Base-by-base conservation (phyloP, 2,797 vertebrate genomes). In the Myiothlypis coronata region DNA sequence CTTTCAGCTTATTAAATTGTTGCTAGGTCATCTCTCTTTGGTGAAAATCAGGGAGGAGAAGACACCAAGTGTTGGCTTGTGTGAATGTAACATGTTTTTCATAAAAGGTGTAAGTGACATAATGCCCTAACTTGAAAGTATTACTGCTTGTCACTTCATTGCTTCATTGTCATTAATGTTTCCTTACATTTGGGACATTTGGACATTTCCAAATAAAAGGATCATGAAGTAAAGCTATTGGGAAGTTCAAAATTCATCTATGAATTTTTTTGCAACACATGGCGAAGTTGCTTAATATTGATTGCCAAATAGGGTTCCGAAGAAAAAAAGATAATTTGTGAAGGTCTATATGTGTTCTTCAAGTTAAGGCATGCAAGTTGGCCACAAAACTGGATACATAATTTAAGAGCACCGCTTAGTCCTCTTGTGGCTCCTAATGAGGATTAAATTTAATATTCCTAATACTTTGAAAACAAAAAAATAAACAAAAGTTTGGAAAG, bases 221-320 rank as follows among this genome's bases (percentile, higher is more conserved):
- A 15, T 47, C 19, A 8, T 23, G 14, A 85, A 71, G 8, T 52
- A 41, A 81, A 78, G 39, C 9, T 22, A 47, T 12, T 53, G 24
- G 39, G 26, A 81, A 41, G 32, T 41, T 79, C 1, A 2, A 56
- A 69, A 86, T 55, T 57, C 8, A n/a, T 4, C 17, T 24, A 5
- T 20, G 18, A 24, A 11, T 3, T 17, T 59, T 55, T 79, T 79
- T 69, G 6, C 11, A 72, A 37, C 35, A 13, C 1, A 0, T 0
- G 0, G 11, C 3, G 5, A 35, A 75, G 28, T 70, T 77, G 35
- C 14, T 76, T 86, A 69, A 70, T 1, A 1, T 60, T 12, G 59
- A 2, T 64, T 67, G 19, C 15, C 69, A 72, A 37, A 52, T 67
- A 59, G 7, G 3, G 2, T 53, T 84, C n/a, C 89, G 44, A 43